These are phyloP conservation scores for Aspidapion aeneum DNA, from an alignment of 2,888 invertebrate species.

Conservation along the genomic window DNA sequence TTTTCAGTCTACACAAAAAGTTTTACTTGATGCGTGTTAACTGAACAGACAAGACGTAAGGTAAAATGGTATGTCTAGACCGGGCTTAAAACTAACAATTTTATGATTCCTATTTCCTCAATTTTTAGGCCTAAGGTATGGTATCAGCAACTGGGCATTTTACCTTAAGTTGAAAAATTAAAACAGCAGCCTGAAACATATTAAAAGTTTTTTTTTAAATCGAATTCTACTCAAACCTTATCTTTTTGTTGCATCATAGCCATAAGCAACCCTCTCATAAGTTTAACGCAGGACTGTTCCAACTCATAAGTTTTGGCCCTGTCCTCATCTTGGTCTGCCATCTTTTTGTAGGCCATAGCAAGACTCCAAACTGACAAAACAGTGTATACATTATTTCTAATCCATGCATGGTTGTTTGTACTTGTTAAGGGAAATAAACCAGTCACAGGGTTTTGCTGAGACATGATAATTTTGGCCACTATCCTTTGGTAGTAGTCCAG, in stretches of 20 bases:
- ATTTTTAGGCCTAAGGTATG: too few relatives aligned
- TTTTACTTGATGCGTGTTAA: too few relatives aligned
- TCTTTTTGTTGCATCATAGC: slow-evolving; percentile 99
- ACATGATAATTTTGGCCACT: slow-evolving; percentile 90
- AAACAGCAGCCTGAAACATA: too few relatives aligned
- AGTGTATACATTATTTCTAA: slow-evolving; percentile 96
- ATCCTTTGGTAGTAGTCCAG: slow-evolving; percentile 96
- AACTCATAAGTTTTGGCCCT: slow-evolving; percentile 96
- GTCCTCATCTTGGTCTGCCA: slow-evolving; percentile 98
- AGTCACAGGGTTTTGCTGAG: slow-evolving; percentile 94
- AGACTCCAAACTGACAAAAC: slow-evolving; percentile 97
- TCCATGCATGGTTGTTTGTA: slow-evolving; percentile 94
- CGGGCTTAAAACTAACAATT: too few relatives aligned
- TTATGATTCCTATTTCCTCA: too few relatives aligned
- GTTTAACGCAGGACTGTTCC: slow-evolving; percentile 87
- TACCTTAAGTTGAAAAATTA: too few relatives aligned
- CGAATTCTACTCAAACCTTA: too few relatives aligned
- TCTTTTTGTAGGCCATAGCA: slow-evolving; percentile 98
- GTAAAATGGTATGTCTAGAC: too few relatives aligned
- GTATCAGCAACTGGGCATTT: too few relatives aligned
- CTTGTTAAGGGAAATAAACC: slow-evolving; percentile 91
- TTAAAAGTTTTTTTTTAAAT: too few relatives aligned
- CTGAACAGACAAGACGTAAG: too few relatives aligned
- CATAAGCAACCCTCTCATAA: slow-evolving; percentile 90
- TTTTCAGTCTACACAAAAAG: too few relatives aligned